Conservation (phyloP, 2,888 invertebrate genomes). For the Eustalomyia histrio region DNA sequence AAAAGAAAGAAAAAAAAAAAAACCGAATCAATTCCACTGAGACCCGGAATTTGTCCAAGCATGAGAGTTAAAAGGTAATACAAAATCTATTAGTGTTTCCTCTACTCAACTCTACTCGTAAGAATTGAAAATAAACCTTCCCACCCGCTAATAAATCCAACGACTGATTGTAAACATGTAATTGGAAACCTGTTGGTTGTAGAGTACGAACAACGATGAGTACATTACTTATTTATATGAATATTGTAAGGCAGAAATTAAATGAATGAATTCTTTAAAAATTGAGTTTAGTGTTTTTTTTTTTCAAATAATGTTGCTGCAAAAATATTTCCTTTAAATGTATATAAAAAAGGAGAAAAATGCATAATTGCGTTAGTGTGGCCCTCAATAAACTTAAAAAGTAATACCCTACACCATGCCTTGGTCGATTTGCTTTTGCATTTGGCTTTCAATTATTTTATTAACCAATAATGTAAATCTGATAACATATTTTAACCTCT, state of each 20-base stretch:
- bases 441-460: too few species aligned
- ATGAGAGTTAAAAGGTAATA: constrained; percentile 66
- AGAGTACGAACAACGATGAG: constrained; percentile 4
- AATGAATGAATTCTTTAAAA: background rate
- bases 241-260: background rate
- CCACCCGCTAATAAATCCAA: constrained; percentile 46
- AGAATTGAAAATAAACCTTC: constrained; percentile 34
- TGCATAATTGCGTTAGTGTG: too few species aligned
- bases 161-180: constrained; percentile 58
- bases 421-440: too few species aligned
- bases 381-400: too few species aligned
- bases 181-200: constrained; percentile 65
- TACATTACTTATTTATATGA: constrained; percentile 9
- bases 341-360: too few species aligned
- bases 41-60: constrained; percentile 62
- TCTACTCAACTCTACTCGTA: constrained; percentile 32
- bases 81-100: constrained; percentile 66
- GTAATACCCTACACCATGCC: too few species aligned
- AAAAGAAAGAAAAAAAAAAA: too few species aligned
- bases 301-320: too few species aligned
- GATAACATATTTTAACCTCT: too few species aligned
- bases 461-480: too few species aligned
- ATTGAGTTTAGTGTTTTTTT: background rate
- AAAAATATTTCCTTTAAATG: too few species aligned
- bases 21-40: constrained; percentile 57